Evolutionary conservation across 2,113 vertebrate genomes (phyloP), one percentile per base, ranked within the genome.

Genomic region (Datnioides undecimradiatus): DNA sequence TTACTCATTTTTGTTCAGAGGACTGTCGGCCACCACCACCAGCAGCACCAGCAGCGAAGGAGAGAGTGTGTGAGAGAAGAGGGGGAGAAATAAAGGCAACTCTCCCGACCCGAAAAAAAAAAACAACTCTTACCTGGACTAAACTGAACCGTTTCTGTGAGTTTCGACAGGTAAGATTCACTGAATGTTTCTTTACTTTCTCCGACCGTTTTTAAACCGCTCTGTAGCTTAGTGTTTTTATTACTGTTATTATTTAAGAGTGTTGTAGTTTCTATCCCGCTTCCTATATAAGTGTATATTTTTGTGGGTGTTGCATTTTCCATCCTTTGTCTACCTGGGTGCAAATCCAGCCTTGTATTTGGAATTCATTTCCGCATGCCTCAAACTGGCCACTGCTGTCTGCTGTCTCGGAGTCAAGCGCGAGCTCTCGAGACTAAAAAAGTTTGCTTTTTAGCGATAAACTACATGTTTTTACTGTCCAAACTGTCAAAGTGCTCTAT

Each of bases 301-400:
- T 10, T 19, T 11, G 0, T 27, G 8, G 27, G 31, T 23, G 0
- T 29, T 8, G 2, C 3, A 4, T 46, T 21, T 19, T 5, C 31
- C 19, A 0, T 36, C 0, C 43, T 62, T 45, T 27, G 3, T 19
- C 10, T 34, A 64, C 33, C 67, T 76, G 27, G 4, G 5, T 63
- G 60, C 2, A 45, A 43, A 59, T 70, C 17, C 54, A 69, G 60
- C n/a, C 29, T 48, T 71, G 21, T 40, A 1, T 72, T 49, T 25
- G 78, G 46, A 29, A 12, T 71, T 80, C 82, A 88, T 92, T 93
- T 92, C 91, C 91, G 89, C 90, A 82, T 92, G 86, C 75, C 76
- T 73, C 31, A 29, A 51, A 57, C 55, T 70, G 76, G 31, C 27
- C 63, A 11, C 57, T 8, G 4, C 72, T 45, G 65, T 21, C 81